These are phyloP conservation scores for Panopea generosa DNA, from an alignment of 2,888 invertebrate genomes.

Conservation along the genomic window DNA sequence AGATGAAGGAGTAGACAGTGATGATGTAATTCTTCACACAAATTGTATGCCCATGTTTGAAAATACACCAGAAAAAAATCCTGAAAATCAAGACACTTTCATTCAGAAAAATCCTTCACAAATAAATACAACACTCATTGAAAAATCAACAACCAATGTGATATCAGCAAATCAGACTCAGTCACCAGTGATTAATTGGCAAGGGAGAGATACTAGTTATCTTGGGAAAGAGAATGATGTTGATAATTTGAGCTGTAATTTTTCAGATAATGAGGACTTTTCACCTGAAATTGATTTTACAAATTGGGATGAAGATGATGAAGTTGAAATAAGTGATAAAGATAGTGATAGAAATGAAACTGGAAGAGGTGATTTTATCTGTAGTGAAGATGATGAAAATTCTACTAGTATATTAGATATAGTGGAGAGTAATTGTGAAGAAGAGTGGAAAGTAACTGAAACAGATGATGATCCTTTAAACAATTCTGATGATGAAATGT, in stretches of 20 bases:
- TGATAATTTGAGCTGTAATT: constrained; percentile 26
- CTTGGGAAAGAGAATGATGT: background rate
- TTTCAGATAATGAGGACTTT: constrained; percentile 39
- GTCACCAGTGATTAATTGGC: background rate
- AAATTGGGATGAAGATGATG: constrained; percentile 20
- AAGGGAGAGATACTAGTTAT: background rate
- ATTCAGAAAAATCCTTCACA: too few species aligned
- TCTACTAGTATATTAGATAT: constrained; percentile 7
- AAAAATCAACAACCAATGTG: background rate
- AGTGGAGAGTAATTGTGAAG: background rate
- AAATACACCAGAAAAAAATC: constrained; percentile 11
- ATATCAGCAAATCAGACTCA: background rate
- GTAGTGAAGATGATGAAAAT: constrained; percentile 11
- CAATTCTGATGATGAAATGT: constrained; percentile 17
- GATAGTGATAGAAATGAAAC: constrained; percentile 13
- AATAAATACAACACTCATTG: background rate
- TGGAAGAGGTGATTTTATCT: constrained; percentile 3
- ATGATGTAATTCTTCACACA: constrained; percentile 6
- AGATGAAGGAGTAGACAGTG: constrained; percentile 25
- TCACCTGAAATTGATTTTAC: constrained; percentile 42
- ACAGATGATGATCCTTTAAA: constrained; percentile 12
- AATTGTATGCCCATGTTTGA: background rate
- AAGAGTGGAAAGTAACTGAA: background rate
- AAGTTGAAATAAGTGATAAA: constrained; percentile 18
- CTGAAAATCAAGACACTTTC: too few species aligned